Evolutionary conservation across 2,888 invertebrate species (phyloP).

Genomic region (Myopa testacea): DNA sequence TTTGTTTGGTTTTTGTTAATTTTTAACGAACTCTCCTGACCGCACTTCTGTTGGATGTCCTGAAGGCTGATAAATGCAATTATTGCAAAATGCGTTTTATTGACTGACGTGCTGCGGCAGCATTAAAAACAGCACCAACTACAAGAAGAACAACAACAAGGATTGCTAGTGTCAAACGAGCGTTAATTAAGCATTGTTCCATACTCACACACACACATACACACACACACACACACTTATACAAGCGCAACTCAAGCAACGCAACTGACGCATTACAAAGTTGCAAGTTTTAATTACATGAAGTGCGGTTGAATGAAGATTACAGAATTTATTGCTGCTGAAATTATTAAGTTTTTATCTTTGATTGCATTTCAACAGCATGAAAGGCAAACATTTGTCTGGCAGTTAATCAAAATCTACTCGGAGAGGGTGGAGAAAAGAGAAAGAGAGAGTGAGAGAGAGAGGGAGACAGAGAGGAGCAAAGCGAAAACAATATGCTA

Average conservation of each 20-base stretch:
- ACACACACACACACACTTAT: neutral
- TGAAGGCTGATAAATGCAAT: constrained; percentile 14
- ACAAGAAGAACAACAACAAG: neutral
- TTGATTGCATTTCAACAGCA: constrained; percentile 14
- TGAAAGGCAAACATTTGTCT: constrained; percentile 16
- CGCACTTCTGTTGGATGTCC: neutral
- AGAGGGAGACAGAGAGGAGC: no score
- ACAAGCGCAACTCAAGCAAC: neutral
- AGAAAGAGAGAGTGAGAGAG: neutral
- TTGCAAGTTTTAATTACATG: constrained; percentile 10
- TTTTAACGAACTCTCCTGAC: neutral
- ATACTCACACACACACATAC: neutral
- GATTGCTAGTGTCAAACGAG: constrained; percentile 14
- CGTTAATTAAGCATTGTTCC: constrained; percentile 21
- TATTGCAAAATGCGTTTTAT: constrained; percentile 15
- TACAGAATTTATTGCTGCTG: neutral
- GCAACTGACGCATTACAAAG: constrained; percentile 1
- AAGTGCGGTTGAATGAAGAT: constrained; percentile 7
- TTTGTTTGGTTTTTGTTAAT: neutral
- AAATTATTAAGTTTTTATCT: neutral
- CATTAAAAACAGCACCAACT: neutral
- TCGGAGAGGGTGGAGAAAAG: neutral
- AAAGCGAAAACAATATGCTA: neutral
- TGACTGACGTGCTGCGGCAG: neutral
- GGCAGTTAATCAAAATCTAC: neutral